These are phyloP conservation scores for Hypsopygia costalis DNA, from an alignment of 2,888 invertebrate genomes.

Conservation along the genomic window DNA sequence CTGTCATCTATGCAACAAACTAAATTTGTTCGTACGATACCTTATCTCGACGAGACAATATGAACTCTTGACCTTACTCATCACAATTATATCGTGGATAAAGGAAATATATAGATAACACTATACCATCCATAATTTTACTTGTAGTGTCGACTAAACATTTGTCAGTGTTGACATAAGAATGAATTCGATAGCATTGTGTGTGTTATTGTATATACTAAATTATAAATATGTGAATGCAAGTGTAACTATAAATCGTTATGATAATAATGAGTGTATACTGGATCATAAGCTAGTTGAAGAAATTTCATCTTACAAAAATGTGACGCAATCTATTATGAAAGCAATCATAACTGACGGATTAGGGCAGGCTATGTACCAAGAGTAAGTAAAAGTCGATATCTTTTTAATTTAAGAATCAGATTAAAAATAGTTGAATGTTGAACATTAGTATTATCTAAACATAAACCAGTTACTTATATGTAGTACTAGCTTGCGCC, in stretches of 20 bases:
- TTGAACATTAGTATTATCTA: too few species aligned
- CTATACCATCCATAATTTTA: too few species aligned
- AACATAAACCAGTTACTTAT: too few species aligned
- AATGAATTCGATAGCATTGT: conserved; percentile 12
- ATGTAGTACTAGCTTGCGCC: too few species aligned
- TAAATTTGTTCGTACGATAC: too few species aligned
- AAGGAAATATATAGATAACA: conserved; percentile 4
- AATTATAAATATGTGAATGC: conserved; percentile 17
- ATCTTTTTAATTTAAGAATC: too few species aligned
- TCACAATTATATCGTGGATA: not conserved
- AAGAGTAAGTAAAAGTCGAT: conserved; percentile 57
- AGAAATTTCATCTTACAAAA: conserved; percentile 80
- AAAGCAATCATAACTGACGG: conserved; percentile 55
- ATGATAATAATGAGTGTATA: conserved; percentile 28
- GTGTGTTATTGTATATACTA: conserved; percentile 14
- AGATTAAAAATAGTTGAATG: too few species aligned
- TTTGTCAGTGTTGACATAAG: conserved; percentile 6
- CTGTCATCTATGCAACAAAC: too few species aligned
- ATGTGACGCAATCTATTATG: conserved; percentile 67
- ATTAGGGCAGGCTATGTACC: conserved; percentile 72
- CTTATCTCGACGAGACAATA: too few species aligned
- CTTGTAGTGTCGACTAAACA: not conserved
- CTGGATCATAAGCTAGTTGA: conserved; percentile 29
- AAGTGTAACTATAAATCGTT: conserved; percentile 30
- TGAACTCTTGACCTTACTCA: not conserved